Evolutionary conservation across 2,888 invertebrate genomes (phyloP), one percentile per base, ranked within the genome.

Genomic region (Xylophagus ater): DNA sequence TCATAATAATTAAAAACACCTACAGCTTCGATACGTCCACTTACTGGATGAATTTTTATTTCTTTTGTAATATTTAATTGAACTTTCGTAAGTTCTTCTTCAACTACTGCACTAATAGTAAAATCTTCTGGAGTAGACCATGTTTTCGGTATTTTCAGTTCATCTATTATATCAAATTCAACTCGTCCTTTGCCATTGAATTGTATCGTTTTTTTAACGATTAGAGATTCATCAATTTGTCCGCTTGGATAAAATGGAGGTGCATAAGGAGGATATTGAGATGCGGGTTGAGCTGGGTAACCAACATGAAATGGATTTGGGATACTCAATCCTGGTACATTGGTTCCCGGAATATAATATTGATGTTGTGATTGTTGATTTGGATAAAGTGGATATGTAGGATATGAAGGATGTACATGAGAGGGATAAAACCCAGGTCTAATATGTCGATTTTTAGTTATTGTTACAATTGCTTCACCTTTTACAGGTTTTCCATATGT

Each of bases 1-100:
- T 90, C 89, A 65, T 90, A 96, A 47, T 81, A 80, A 50, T 84
- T 82, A 0, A 92, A 84, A 10, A 82, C 81, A 51, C 82, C 76
- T 14, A 89, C 75, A 36, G 86, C 69, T 42, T 81, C 74, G 66
- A 89, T 71, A 49, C 77, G 75, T 52, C 85, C 82, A 47, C 78
- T 76, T 55, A 83, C 76, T 39, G 78, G 78, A 62, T 86, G 89
- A 6, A 94, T 64, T 38, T 78, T 72, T 23, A 89, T 69, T 44
- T 81, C 71, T 2, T 77, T 70, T 0, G 82, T 74, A 12, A 79
- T 77, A 57, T 87, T 88, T 57, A 92, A 85, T 50, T 81, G 76
- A 35, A 89, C 74, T 3, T 60, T 64, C 4, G 94, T 94, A 48
- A 89, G 71, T 39, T 78, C 78, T 68, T 97, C 96, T 60, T 92